Base-by-base conservation (phyloP, 2,113 vertebrate species). In the Pelmatolapia mariae region DNA sequence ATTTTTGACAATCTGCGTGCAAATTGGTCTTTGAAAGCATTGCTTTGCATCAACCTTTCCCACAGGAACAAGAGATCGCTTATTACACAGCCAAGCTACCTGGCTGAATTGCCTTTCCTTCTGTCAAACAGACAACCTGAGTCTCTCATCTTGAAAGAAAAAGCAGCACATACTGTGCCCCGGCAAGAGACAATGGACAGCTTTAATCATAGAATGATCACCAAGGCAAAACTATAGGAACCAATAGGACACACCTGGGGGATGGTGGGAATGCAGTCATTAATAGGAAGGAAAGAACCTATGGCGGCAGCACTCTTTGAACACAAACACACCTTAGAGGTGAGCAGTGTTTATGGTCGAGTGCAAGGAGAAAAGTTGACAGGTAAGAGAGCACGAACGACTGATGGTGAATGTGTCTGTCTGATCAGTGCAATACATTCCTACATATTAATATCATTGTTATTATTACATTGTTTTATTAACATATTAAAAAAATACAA, bases 191-290 rank as follows among this genome's bases (percentile, higher is more conserved):
- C 88, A 83, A 83, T 59, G 80, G 50, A 87, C 80, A 59, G 84
- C 93, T 93, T 94, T 94, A 94, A 95, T 95, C 94, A 94, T 92
- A 79, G 86, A 53, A 92, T 82, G 89, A 94, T 92, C 90, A 90
- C 91, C 76, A 80, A 86, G 91, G 85, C 86, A 92, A 91, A 91
- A 90, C 88, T 89, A 82, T 38, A 89, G 82, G 54, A 91, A 89
- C 59, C 73, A 90, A 86, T 53, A 79, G 89, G 93, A 94, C 89
- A 83, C 78, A 91, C 87, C 89, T 40, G 80, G 90, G 90, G 92
- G 86, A 93, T 84, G 83, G 80, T 57, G 81, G 81, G 86, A 90
- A 89, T 80, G 81, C 54, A 88, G 53, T 40, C 38, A 78, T 78
- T 92, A 93, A 89, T 87, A 89, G 83, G 90, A 85, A 84, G 82